A percentile compares a stretch with the other conserved stretches of the same genome.
Conservation (phyloP, 2,113 vertebrate species). For the Merops nubicus region DNA sequence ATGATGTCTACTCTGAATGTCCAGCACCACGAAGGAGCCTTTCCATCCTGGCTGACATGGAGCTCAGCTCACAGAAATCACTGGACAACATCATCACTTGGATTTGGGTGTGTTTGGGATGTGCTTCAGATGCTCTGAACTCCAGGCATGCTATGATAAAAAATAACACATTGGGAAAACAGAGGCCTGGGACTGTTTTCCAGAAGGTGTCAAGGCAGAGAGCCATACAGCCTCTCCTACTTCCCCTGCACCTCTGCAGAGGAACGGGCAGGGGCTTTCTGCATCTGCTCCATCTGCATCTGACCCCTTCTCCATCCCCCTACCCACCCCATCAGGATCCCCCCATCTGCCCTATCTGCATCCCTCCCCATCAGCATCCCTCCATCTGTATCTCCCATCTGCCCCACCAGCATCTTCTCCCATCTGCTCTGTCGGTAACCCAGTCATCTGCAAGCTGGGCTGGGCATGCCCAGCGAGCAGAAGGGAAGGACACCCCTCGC, state of each 20-base stretch:
- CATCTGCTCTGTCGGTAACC: background rate
- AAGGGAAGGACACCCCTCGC: background rate
- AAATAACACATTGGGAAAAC: background rate
- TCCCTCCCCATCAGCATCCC: background rate
- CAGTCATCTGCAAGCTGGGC: background rate
- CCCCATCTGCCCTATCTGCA: background rate
- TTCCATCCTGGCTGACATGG: background rate
- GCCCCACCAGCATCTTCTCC: background rate
- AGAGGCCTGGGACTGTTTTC: background rate
- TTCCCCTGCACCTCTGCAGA: background rate
- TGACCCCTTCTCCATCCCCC: background rate
- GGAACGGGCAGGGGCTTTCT: background rate
- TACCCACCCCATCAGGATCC: background rate
- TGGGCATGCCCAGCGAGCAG: fast-evolving
- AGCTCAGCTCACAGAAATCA: background rate
- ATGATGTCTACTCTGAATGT: background rate
- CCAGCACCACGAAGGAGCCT: background rate
- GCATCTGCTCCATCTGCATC: background rate
- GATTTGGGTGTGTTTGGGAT: background rate
- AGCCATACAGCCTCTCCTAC: background rate
- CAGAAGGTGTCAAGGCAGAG: background rate
- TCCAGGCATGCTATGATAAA: background rate
- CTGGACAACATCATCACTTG: background rate
- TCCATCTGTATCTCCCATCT: background rate
- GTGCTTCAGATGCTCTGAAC: background rate